A percentile compares a stretch with the other conserved stretches of the same genome.
phyloP scores from a whole-genome alignment of 2,888 invertebrate species.

The Plemyria rubiginata region DNA sequence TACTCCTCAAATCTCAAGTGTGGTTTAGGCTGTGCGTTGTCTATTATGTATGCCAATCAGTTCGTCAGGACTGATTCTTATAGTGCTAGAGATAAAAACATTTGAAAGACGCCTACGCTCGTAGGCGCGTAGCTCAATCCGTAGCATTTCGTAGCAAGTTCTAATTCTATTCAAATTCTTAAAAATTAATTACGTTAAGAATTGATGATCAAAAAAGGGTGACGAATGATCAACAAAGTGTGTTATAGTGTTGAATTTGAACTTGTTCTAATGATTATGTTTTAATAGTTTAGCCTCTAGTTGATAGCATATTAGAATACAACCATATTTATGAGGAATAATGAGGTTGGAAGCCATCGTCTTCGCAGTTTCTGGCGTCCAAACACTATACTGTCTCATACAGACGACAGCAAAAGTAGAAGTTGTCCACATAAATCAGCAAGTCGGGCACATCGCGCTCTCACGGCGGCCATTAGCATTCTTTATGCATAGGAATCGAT shows the following conservation, averaged over 20 bases:
- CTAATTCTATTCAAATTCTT: no score
- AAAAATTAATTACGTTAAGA: background rate
- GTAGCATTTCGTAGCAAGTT: background rate
- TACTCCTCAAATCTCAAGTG: no score
- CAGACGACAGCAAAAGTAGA: slow-evolving; percentile 65
- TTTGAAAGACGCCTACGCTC: background rate
- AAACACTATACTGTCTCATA: slow-evolving; percentile 51
- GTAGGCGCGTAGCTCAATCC: background rate
- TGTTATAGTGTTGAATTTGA: no score
- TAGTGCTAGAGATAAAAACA: background rate
- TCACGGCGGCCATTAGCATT: slow-evolving; percentile 81
- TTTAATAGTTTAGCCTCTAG: no score
- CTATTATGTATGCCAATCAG: no score
- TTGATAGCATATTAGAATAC: no score
- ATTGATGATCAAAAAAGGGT: no score
- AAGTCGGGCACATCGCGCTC: slow-evolving; percentile 68
- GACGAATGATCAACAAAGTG: no score
- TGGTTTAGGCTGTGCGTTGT: no score
- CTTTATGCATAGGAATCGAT: slow-evolving; percentile 85
- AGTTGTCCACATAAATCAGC: slow-evolving; percentile 80
- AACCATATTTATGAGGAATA: background rate
- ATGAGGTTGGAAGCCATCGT: background rate
- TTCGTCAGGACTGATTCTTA: no score
- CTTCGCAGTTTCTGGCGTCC: slow-evolving; percentile 9
- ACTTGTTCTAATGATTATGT: no score